Base-by-base conservation (phyloP, 1,140 invertebrate genomes). In the Telenomus remus region DNA sequence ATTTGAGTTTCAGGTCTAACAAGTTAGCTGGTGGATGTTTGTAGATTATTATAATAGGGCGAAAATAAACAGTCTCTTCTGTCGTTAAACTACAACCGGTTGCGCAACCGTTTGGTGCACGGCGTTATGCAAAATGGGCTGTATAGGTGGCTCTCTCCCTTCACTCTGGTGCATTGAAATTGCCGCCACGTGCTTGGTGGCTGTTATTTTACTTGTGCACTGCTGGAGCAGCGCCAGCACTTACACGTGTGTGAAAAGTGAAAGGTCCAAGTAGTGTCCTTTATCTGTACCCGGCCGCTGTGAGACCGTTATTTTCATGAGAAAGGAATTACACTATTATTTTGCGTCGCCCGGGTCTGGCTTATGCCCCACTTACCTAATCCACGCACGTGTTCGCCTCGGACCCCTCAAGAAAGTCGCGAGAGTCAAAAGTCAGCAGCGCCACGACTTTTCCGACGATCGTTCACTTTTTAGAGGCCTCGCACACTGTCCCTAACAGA, bases 221-320 rank as follows among this genome's bases (percentile, higher is more conserved):
- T 16, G 55, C 55, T 66, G 63, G 63, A 27, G 55, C 60, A 37
- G 63, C 56, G 33, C 48, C 51, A 56, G 63, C 55, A 54, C 70
- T 61, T n/a, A 56, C 57, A 79, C 76, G 80, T 78, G 80, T 65
- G 57, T 68, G 64, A 79, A 79, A 82, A 83, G 83, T 82, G 83
- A 84, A 84, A 84, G 83, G 83, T 63, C 49, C 49, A 56, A 70
- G 65, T 66, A 61, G 70, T 69, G 76, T 66, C 70, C 66, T 74
- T 27, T 71, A 73, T 74, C 64, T 56, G 46, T 27, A 27, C 64
- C 44, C 10, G 47, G 43, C 35, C 39, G 49, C 47, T 39, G 61
- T 65, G 70, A 49, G 73, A 54, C 76, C 76, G 76, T 78, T 78
- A 78, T 65, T 69, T 70, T 56, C 59, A 65, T 73, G 69, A 70